Evolutionary conservation across 2,888 invertebrate genomes (phyloP), one percentile per base, ranked within the genome.

Genomic region (Deroplatys truncata): DNA sequence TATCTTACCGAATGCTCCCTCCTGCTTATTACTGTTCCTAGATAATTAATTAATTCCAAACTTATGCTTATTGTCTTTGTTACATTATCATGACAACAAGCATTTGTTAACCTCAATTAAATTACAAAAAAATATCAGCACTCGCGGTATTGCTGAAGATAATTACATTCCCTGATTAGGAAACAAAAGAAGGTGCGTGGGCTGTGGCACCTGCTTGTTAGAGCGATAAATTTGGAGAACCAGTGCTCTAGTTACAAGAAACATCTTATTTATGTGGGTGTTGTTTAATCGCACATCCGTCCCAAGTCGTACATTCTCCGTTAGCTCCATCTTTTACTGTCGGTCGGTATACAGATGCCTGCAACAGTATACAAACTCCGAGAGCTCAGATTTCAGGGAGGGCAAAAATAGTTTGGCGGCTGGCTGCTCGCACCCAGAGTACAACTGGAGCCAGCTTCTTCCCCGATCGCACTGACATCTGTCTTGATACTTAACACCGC

Each of bases 361-460:
- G 89, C 84, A 89, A 89, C 88, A 72, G 88, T 88, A 88, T 89
- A 89, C 89, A 89, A 89, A 89, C 87, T 84, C 10, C 49, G 29
- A 43, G 43, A 56, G 89, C 43, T 89, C 86, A 72, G 35, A 43
- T 89, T 89, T 56, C 89, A 82, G 31, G n/a, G 31, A 83, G 83
- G 28, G 87, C 89, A 86, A 84, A 89, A 89, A 89, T 89, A 89
- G 89, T 35, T 84, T 89, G 29, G 82, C 28, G n/a, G 72, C 28
- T 31, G 28, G 56, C 28, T 82, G 4, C 31, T n/a, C 31, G 87
- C 83, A 35, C 43, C 83, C 83, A 87, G 35, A 16, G 82, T 35
- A 35, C 29, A 31, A 83, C 72, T 28, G 72, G 86, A 35, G 43
- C n/a, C 31, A 35, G 85, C 25, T 25, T 28, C 16, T 20, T 29